Evolutionary conservation across 2,888 invertebrate species (phyloP), one percentile per base, ranked within the genome.

Genomic region (Aphrophora alni): DNA sequence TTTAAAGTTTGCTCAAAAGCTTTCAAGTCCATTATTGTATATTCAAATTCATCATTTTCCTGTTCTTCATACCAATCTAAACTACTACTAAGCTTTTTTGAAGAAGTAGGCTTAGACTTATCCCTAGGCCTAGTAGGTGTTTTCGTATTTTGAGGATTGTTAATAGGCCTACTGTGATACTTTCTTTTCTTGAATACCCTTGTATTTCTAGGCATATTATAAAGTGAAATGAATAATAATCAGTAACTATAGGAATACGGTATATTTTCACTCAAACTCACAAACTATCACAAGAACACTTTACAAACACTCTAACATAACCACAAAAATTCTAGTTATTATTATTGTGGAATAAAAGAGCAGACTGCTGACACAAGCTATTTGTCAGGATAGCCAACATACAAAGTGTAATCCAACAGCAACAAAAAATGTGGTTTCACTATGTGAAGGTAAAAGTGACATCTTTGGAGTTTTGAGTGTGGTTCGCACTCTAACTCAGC

Each of bases 1-100:
- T 80, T 69, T 24, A 80, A 51, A 26, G 74, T 44, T 21, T 75
- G 38, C 51, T 75, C 75, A 75, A 75, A 27, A 44, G 27, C 59
- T 21, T 69, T 76, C 38, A 76, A 76, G 24, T 76, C 38, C 27
- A 76, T 28, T 14, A 76, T 76, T 10, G 76, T 76, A 21, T 68
- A 76, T 76, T 76, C 76, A 68, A 68, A 76, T 0, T 76, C 26
- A 5, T 76, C 76, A n/a, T 17, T 68, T 68, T 68, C 38, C 21
- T 76, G 27, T 68, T 59, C 28, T 76, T 17, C 5, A 76, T 76
- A 76, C 76, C 38, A 76, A 5, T 76, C 38, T 17, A 76, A 68
- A 24, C 68, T 59, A 24, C 59, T 76, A 68, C n/a, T 76, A 21
- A 76, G 68, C 4, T 59, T 24, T 76, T 76, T 76, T 1, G 59